Evolutionary conservation across 2,113 vertebrate species (phyloP).

Genomic region (Xyliphius kryptos): DNA sequence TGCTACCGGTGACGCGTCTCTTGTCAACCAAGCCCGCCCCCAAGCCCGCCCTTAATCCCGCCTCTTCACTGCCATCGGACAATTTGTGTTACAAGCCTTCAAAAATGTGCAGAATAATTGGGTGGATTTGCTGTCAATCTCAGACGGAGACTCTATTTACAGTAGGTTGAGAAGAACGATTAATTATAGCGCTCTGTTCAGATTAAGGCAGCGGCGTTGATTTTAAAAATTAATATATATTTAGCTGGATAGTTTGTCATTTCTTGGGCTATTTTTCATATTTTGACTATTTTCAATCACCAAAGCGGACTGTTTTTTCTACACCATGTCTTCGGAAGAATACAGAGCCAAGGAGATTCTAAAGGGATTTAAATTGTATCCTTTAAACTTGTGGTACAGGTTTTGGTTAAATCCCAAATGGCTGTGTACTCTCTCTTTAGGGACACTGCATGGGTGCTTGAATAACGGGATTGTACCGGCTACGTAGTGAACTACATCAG

Average conservation of each 20-base stretch:
- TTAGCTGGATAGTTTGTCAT: too few species aligned
- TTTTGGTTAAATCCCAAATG: not conserved
- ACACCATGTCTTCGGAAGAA: slow-evolving; percentile 71
- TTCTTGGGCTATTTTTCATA: too few species aligned
- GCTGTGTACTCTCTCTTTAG: not conserved
- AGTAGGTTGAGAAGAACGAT: slow-evolving; percentile 60
- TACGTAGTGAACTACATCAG: not conserved
- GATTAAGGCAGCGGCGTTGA: slow-evolving; percentile 40
- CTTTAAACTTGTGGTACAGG: slow-evolving; percentile 48
- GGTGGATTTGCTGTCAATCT: slow-evolving; percentile 43
- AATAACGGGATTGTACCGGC: not conserved
- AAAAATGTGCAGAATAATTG: slow-evolving; percentile 25
- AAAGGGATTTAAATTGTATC: slow-evolving; percentile 75
- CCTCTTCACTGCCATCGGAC: slow-evolving; percentile 47
- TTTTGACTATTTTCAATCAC: slow-evolving; percentile 35
- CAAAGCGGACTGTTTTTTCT: slow-evolving; percentile 40
- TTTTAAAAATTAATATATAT: too few species aligned
- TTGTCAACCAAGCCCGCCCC: slow-evolving; percentile 21
- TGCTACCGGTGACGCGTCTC: slow-evolving; percentile 64
- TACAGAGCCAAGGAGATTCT: slow-evolving; percentile 73
- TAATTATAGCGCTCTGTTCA: slow-evolving; percentile 48
- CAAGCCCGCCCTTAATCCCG: slow-evolving; percentile 38
- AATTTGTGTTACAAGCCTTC: not conserved
- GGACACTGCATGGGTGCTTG: not conserved
- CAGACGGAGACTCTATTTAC: slow-evolving; percentile 57